Percentiles rank a stretch among this genome's conserved stretches.
Evolutionary conservation across 2,888 invertebrate genomes (phyloP).

Genomic region (Trichopoda pennipes): DNA sequence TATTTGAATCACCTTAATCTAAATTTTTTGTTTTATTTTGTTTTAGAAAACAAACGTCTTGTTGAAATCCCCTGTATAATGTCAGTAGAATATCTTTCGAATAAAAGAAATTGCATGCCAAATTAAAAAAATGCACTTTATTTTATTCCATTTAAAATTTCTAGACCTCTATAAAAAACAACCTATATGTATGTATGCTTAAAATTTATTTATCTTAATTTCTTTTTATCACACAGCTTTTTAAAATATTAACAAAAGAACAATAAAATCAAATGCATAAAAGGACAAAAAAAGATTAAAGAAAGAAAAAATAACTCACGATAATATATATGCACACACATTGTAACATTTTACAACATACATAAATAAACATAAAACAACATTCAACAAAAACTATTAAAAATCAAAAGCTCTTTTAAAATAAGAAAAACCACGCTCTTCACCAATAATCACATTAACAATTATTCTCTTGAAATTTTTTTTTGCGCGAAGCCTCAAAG

Average conservation of each 20-base stretch:
- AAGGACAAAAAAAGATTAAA: constrained; percentile 33
- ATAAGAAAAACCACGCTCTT: constrained; percentile 11
- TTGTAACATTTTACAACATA: constrained; percentile 9
- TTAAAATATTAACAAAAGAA: constrained; percentile 52
- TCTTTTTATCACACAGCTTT: constrained; percentile 70
- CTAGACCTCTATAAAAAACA: too few species aligned
- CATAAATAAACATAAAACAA: too few species aligned
- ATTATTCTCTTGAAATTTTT: constrained; percentile 27
- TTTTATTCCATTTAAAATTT: too few species aligned
- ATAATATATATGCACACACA: constrained; percentile 38
- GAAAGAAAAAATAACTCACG: constrained; percentile 39
- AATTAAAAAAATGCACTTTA: too few species aligned
- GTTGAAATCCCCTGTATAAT: too few species aligned
- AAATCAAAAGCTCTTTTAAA: background rate
- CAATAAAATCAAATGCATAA: constrained; percentile 25
- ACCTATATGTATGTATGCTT: constrained; percentile 35
- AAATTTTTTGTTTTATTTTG: too few species aligned
- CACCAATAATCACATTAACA: background rate
- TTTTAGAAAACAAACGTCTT: too few species aligned
- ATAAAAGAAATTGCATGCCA: too few species aligned
- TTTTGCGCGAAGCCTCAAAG: constrained; percentile 49
- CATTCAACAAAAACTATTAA: background rate
- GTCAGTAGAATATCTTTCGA: too few species aligned
- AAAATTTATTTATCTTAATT: constrained; percentile 50
- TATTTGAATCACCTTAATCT: too few species aligned